Evolutionary conservation across 2,113 vertebrate genomes (phyloP), one percentile per base, ranked within the genome.

Genomic region (Psephotus haematonotus): DNA sequence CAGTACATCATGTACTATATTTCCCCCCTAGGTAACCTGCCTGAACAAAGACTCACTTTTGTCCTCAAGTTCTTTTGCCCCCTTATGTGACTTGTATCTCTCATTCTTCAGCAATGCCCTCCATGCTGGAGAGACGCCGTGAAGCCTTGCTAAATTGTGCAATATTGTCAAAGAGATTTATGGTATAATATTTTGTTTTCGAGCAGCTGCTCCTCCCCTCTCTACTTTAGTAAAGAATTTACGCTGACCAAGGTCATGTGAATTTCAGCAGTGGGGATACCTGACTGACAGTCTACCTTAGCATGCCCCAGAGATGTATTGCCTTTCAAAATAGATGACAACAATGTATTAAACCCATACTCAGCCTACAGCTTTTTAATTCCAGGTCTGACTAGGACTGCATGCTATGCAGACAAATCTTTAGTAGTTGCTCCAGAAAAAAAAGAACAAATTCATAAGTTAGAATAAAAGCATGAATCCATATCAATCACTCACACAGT

Each of bases 151-250:
- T 79, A 20, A 41, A 52, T 94, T 95, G 90, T 82, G 74, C 80
- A 97, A 97, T 2, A 2, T 60, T 91, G 89, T 97, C 94, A 97
- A 90, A 93, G 41, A 93, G 92, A 97, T 96, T 93, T 92, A 95
- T 97, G 74, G 59, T 62, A 67, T 44, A 55, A 29, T 72, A 78
- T 86, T 92, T 79, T 87, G 74, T 4, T 82, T 95, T 92, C 10
- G 1, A 81, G 65, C 52, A 41, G 53, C 62, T 79, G 52, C 81
- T 93, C 92, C 91, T 93, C 95, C 93, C 57, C 39, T 72, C 75
- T 91, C n/a, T 94, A 72, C 92, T 86, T 88, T 35, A 86, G 55
- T 63, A 90, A 95, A 89, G 69, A 87, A 96, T 90, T 93, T 93
- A 62, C 46, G 27, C 75, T 52, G 77, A 44, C 81, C 82, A 95